Base-by-base conservation (phyloP, 2,797 vertebrate genomes). In the Odontamblyopus rebecca region DNA sequence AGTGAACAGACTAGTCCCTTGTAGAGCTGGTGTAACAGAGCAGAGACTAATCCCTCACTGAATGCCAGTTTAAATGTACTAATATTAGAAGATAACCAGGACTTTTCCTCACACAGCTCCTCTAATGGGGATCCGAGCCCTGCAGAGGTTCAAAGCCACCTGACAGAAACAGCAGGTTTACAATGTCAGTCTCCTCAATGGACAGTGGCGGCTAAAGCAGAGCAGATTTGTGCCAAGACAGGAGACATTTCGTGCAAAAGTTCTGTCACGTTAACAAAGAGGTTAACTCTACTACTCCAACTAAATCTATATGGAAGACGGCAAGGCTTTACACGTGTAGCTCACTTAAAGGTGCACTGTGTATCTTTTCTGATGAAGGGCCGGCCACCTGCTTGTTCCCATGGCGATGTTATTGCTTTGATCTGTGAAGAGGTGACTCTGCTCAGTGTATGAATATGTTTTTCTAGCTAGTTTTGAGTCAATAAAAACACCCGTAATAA, bases 41-140 rank as follows among this genome's bases (percentile, higher is more conserved):
- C 64, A 18, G 19, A 9, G 18, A 53, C 48, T 26, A 35, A 50
- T 50, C 15, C 44, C 15, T 51, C 30, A 32, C 6, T 12, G 29
- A n/a, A n/a, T 35, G 65, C 50, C 27, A 54, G 48, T 67, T 67
- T 67, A 53, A 67, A 67, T 67, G 50, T n/a, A 67, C 50, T 67
- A 32, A 67, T 48, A 48, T 65, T 65, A 48, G 27, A 53, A 67
- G 65, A 53, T 53, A 67, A 53, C 65, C 63, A 66, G 26, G 16
- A 44, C 63, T 66, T 23, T 50, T 26, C 18, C 65, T 67, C 48
- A 11, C 48, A 32, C 18, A 2, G 16, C 50, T 67, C 19, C 32
- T 67, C 48, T 53, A 67, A 67, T 53, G 50, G 53, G 48, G 48
- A 67, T 30, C 48, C 11, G 5, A 23, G 50, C 27, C 48, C 27